Base-by-base conservation (phyloP, 2,113 vertebrate genomes). In the Ifrita kowaldi region DNA sequence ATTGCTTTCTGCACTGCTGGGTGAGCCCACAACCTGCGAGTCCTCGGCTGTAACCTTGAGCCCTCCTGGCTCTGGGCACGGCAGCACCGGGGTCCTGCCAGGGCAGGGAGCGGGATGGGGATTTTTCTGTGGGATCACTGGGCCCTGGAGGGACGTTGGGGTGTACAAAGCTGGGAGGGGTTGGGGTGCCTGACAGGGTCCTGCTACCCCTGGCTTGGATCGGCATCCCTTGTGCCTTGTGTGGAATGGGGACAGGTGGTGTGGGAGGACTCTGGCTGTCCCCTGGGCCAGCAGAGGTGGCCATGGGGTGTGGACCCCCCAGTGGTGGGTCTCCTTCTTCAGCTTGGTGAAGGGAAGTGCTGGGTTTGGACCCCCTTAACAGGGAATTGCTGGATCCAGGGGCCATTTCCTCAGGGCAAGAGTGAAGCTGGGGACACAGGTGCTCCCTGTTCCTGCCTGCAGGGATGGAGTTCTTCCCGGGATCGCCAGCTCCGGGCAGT, bases 1-100 rank as follows among this genome's bases (percentile, higher is more conserved):
- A 97, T 93, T 97, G 96, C 95, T 94, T 95, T 90, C 76, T 67
- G 39, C 46, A 3, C 71, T 69, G 93, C 95, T 41, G 87, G 74
- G 41, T 30, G 84, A 87, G 74, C 27, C 22, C n/a, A 32, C 93
- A 76, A 79, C 94, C 89, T 69, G 76, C 17, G 2, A 87, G 85
- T 73, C 86, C 90, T 91, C 84, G 1, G 4, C 75, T n/a, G 46
- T 93, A 78, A 97, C 96, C 97, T 97, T 97, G 90, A 94, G 90
- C 77, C 84, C 91, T 75, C 42, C 76, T 1, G 6, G 83, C 75
- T 76, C 49, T 0, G 1, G 1, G 62, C 44, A 5, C 21, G 3
- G 50, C 2, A 0, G 7, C 10, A 27, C 53, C 6, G 0, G 11
- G 28, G 39, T 63, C 50, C 81, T 74, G 85, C 65, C 2, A 1